Conservation (phyloP, 2,797 vertebrate genomes). For the Brachymystax lenok region DNA sequence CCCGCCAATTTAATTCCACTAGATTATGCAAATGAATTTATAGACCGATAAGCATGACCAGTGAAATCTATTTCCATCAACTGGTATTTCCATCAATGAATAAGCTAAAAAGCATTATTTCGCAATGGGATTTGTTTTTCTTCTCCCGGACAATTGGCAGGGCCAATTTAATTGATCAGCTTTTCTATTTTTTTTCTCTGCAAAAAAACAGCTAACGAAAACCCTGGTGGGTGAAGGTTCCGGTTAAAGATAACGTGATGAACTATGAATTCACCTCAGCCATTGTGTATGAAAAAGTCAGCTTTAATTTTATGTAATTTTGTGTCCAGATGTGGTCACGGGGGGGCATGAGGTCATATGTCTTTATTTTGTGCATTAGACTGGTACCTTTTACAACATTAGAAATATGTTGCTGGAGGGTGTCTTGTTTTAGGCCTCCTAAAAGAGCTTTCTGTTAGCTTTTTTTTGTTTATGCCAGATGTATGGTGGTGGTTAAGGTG, state of each 20-base stretch:
- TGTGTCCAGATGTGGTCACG: neutral
- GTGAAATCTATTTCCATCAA: too few species aligned
- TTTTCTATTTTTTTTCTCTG: too few species aligned
- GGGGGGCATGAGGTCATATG: constrained; percentile 8
- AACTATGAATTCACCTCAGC: too few species aligned
- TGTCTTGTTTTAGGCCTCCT: constrained; percentile 39
- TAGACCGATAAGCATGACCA: too few species aligned
- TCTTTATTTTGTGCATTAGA: constrained; percentile 56
- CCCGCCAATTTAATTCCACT: too few species aligned
- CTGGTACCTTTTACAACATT: constrained; percentile 57
- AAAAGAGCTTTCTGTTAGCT: constrained; percentile 53
- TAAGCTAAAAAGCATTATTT: too few species aligned
- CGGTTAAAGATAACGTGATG: neutral
- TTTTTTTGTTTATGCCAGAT: constrained; percentile 55
- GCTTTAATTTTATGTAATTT: neutral
- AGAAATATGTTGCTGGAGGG: constrained; percentile 52
- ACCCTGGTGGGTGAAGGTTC: neutral
- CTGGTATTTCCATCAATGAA: too few species aligned
- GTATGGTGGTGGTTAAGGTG: constrained; percentile 46
- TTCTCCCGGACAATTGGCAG: too few species aligned
- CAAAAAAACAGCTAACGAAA: too few species aligned
- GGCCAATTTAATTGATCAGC: too few species aligned
- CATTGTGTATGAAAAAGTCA: neutral
- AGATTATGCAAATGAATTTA: too few species aligned
- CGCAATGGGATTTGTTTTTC: too few species aligned